Percentiles rank a stretch among this genome's conserved stretches.
Evolutionary conservation across 2,888 invertebrate genomes (phyloP).

Genomic region (Drosophila nr. perissopoda): DNA sequence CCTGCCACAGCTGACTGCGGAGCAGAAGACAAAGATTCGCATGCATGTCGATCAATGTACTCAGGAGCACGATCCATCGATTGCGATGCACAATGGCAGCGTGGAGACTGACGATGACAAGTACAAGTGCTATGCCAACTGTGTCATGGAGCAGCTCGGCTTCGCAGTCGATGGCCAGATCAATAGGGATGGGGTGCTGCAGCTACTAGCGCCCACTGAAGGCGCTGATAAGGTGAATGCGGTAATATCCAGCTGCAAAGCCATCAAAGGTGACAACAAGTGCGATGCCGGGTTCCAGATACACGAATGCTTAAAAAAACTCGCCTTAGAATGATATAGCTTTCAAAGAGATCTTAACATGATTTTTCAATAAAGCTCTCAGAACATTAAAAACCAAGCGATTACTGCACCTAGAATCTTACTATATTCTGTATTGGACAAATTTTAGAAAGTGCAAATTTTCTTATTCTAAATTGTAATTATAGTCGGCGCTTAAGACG

Average conservation of each 20-base stretch:
- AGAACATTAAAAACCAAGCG: background rate
- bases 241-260: slow-evolving; percentile 46
- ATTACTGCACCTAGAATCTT: background rate
- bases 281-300: slow-evolving; percentile 67
- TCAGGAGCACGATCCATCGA: slow-evolving; percentile 60
- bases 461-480: background rate
- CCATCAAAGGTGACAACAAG: slow-evolving; percentile 50
- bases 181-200: slow-evolving; percentile 40
- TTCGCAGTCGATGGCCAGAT: slow-evolving; percentile 67
- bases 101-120: slow-evolving; percentile 51
- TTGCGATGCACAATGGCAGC: slow-evolving; percentile 59
- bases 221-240: slow-evolving; percentile 53
- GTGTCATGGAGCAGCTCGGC: slow-evolving; percentile 75
- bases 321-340: background rate
- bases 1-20: slow-evolving; percentile 46
- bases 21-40: slow-evolving; percentile 63
- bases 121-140: slow-evolving; percentile 77
- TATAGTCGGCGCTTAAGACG: background rate
- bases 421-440: too few species aligned
- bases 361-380: slow-evolving; percentile 18
- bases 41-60: slow-evolving; percentile 54
- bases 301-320: slow-evolving; percentile 57
- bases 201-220: slow-evolving; percentile 38
- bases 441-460: background rate
- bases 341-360: background rate